Percentiles rank a stretch among this genome's conserved stretches.
Conservation (phyloP, 1,140 invertebrate genomes). For the Drosophila nasuta region DNA sequence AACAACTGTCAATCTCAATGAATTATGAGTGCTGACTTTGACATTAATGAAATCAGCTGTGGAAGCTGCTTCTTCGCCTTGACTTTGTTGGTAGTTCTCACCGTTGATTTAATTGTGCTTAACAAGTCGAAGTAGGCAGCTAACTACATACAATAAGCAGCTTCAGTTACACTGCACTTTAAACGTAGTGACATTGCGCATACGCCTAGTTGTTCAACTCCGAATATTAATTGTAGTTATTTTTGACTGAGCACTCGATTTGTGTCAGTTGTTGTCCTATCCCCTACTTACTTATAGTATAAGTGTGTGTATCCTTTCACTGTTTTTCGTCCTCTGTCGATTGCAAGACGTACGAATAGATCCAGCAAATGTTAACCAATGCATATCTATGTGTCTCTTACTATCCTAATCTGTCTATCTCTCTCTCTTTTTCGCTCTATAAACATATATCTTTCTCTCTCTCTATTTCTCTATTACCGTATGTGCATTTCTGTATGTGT, state of each 20-base stretch:
- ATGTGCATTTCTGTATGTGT: constrained; percentile 53
- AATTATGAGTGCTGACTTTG: neutral
- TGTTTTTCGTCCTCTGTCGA: constrained; percentile 4
- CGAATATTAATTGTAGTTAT: neutral
- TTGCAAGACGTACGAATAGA: constrained; percentile 18
- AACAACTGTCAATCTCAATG: constrained; percentile 10
- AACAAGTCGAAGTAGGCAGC: constrained; percentile 13
- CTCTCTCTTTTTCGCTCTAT: constrained; percentile 47
- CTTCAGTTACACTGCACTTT: constrained; percentile 21
- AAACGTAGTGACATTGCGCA: constrained; percentile 24
- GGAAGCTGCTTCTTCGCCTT: neutral
- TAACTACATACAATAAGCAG: neutral
- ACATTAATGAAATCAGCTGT: constrained; percentile 3
- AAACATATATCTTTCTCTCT: constrained; percentile 49
- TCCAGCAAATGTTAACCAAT: constrained; percentile 7
- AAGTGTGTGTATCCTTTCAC: constrained; percentile 10
- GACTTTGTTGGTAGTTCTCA: constrained; percentile 3
- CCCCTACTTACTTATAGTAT: neutral
- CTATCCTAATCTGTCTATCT: constrained; percentile 33
- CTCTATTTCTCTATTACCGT: constrained; percentile 26
- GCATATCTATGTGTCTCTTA: constrained; percentile 31
- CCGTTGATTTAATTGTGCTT: constrained; percentile 10
- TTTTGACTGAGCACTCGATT: neutral
- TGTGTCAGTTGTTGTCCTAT: neutral
- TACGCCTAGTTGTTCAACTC: constrained; percentile 31